phyloP scores from a whole-genome alignment of 2,888 invertebrate genomes.

The Hylaea fasciaria region DNA sequence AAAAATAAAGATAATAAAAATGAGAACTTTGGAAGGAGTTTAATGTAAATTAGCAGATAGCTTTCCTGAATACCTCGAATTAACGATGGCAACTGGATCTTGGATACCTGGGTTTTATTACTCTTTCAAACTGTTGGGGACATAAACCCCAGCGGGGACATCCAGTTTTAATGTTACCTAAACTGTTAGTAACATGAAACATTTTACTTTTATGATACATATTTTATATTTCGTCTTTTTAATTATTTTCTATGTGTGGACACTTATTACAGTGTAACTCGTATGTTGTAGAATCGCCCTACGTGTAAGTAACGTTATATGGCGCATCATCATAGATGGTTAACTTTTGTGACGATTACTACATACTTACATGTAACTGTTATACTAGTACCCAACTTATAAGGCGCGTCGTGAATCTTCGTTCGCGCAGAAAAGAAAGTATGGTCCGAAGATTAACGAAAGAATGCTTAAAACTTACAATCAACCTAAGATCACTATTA shows the following conservation, averaged over 20 bases:
- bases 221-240: conserved; percentile 46
- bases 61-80: conserved; percentile 38
- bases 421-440: too few relatives aligned
- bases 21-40: neutral
- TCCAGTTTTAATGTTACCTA: conserved; percentile 52
- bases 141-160: conserved; percentile 56
- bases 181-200: conserved; percentile 43
- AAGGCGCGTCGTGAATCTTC: too few relatives aligned
- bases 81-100: conserved; percentile 20
- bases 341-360: too few relatives aligned
- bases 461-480: too few relatives aligned
- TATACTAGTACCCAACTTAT: too few relatives aligned
- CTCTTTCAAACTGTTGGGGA: conserved; percentile 51
- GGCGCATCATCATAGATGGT: too few relatives aligned
- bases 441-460: too few relatives aligned
- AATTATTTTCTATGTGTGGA: neutral
- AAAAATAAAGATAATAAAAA: neutral
- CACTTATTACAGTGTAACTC: neutral
- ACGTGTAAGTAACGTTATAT: too few relatives aligned
- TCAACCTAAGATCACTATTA: too few relatives aligned
- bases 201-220: conserved; percentile 50
- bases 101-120: conserved; percentile 25
- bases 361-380: too few relatives aligned
- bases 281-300: too few relatives aligned
- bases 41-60: conserved; percentile 16